phyloP scores from a whole-genome alignment of 2,888 invertebrate species.

The Brachyopa scutellaris region DNA sequence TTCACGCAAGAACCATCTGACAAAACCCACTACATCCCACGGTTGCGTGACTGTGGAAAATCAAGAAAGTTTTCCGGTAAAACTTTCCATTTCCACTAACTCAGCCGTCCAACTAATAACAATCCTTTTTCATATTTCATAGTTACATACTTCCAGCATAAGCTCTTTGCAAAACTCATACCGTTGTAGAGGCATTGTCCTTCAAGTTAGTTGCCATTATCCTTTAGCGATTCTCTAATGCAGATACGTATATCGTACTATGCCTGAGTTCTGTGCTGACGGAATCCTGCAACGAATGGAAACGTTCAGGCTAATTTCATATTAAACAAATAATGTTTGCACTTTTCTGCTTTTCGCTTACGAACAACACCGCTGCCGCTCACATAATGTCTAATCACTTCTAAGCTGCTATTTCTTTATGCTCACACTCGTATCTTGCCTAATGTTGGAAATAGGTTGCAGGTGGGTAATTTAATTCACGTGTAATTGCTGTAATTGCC shows the following conservation, averaged over 20 bases:
- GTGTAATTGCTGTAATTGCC: constrained; percentile 69
- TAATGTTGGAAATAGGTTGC: constrained; percentile 58
- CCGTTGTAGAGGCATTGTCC: constrained; percentile 61
- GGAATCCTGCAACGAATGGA: constrained; percentile 38
- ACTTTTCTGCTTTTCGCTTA: constrained; percentile 47
- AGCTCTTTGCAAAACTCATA: constrained; percentile 44
- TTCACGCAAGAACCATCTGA: constrained; percentile 28
- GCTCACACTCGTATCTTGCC: constrained; percentile 40
- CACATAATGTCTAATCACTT: constrained; percentile 59
- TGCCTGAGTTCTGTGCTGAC: no score
- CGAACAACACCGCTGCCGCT: constrained; percentile 15
- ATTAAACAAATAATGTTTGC: constrained; percentile 68
- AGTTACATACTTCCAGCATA: constrained; percentile 63
- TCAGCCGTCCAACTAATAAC: constrained; percentile 61
- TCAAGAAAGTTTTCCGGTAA: constrained; percentile 68
- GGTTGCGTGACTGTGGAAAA: constrained; percentile 64
- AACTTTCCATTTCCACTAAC: constrained; percentile 57
- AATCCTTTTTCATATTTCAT: constrained; percentile 69
- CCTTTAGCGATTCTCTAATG: constrained; percentile 16
- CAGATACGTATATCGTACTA: no score
- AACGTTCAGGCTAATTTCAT: constrained; percentile 65
- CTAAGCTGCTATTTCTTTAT: constrained; percentile 22
- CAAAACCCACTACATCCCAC: constrained; percentile 3
- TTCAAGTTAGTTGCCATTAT: constrained; percentile 57
- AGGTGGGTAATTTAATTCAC: constrained; percentile 72